phyloP scores from a whole-genome alignment of 2,888 invertebrate genomes.

The Drosophila suboccidentalis region DNA sequence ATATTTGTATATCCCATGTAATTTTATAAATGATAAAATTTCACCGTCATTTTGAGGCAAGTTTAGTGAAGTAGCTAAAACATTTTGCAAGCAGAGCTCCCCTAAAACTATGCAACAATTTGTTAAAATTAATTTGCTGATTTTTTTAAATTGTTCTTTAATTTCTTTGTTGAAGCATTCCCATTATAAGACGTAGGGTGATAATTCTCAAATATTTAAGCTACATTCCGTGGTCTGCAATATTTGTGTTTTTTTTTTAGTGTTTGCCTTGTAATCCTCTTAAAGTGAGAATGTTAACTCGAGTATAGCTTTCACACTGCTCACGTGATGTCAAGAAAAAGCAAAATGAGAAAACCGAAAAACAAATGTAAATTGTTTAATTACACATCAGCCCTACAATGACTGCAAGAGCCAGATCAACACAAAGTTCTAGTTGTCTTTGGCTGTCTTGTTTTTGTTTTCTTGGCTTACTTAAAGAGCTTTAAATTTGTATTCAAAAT shows the following conservation, averaged over 20 bases:
- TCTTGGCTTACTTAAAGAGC: slow-evolving; percentile 41
- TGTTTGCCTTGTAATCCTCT: background rate
- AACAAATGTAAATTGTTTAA: slow-evolving; percentile 54
- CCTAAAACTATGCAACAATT: slow-evolving; percentile 20
- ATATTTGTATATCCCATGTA: too few relatives aligned
- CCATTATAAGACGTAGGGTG: slow-evolving; percentile 30
- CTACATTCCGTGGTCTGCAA: too few relatives aligned
- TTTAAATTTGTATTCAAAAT: slow-evolving; percentile 56
- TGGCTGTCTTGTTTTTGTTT: slow-evolving; percentile 11
- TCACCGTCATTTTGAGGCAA: too few relatives aligned
- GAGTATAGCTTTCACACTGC: slow-evolving; percentile 17
- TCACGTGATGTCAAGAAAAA: background rate
- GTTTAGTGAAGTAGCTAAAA: background rate
- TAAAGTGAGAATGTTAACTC: slow-evolving; percentile 8
- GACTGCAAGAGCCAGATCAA: slow-evolving; percentile 9
- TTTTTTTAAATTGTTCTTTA: background rate
- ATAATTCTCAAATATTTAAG: slow-evolving; percentile 39
- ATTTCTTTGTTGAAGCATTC: background rate
- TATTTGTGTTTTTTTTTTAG: slow-evolving; percentile 18
- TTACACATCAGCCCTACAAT: slow-evolving; percentile 43
- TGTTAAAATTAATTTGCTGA: background rate
- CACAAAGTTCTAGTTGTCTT: slow-evolving; percentile 19
- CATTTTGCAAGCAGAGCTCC: background rate
- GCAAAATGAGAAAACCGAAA: slow-evolving; percentile 19
- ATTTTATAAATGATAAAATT: too few relatives aligned